A percentile compares a stretch with the other conserved stretches of the same genome.
Conservation (phyloP, 2,888 invertebrate genomes). For the Epiblema foenella region DNA sequence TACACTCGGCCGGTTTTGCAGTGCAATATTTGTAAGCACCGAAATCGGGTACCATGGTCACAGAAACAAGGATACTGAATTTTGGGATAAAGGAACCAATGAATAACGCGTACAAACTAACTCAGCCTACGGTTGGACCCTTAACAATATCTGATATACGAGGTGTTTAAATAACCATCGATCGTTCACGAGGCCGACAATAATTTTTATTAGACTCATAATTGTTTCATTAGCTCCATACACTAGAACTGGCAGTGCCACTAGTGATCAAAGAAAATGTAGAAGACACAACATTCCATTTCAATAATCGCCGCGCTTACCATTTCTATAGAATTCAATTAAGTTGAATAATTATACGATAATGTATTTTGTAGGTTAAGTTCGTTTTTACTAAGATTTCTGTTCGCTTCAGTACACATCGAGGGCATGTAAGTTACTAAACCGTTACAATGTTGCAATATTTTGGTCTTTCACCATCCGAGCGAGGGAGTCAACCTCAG, state of each 20-base stretch:
- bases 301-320: neutral
- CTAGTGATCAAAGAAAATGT: neutral
- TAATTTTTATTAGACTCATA: conserved; percentile 42
- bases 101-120: conserved; percentile 24
- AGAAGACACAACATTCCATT: neutral
- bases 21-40: conserved; percentile 6
- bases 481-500: neutral
- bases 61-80: neutral
- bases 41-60: neutral
- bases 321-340: neutral
- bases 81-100: conserved; percentile 4
- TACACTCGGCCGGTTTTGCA: conserved; percentile 4
- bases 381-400: no score
- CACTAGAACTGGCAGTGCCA: conserved; percentile 15
- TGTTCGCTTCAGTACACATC: no score
- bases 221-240: conserved; percentile 16
- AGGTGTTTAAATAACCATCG: conserved; percentile 8
- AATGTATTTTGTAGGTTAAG: neutral
- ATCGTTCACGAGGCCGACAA: conserved; percentile 40
- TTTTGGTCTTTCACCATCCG: neutral
- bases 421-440: neutral
- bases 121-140: conserved; percentile 7
- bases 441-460: neutral
- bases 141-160: conserved; percentile 14
- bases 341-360: conserved; percentile 1